Base-by-base conservation (phyloP, 2,113 vertebrate species). In the Empidonax traillii region DNA sequence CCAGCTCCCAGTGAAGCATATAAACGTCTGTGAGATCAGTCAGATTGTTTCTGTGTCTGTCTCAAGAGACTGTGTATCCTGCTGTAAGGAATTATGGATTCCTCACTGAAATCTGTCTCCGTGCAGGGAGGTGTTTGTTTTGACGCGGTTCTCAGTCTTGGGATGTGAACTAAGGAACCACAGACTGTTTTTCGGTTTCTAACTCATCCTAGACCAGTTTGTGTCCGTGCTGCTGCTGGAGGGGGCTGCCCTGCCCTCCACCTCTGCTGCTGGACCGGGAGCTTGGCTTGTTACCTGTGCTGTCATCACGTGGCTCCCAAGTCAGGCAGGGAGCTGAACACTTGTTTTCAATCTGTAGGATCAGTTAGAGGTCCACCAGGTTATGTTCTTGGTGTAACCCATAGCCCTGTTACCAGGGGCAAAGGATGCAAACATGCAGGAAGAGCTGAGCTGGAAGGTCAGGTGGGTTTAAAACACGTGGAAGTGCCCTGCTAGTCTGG, bases 121-220 rank as follows among this genome's bases (percentile, higher is more conserved):
- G 4, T 47, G 63, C 49, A 69, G 68, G 46, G 78, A 74, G 35
- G 65, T 84, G 93, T 90, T 95, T 94, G 80, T 91, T 95, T 95
- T 96, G 84, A 94, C 87, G 16, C 22, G 35, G 51, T 30, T 66
- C 77, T 95, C 89, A 78, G 3, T 67, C 43, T 62, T 58, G 63
- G 58, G 84, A 77, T 73, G 80, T 3, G 2, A 91, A 81, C 33
- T 52, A 81, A 81, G 65, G 53, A 62, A 46, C 25, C 25, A 6
- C 86, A 65, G 67, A 9, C 44, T 56, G 49, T 63, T 24, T 1
- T 69, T 86, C 14, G 15, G 18, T 39, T 95, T 51, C 83, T 62
- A 46, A 46, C n/a, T 62, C 65, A 8, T 58, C n/a, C 71, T 16
- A n/a, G 71, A 37, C 12, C 37, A 24, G 15, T 49, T 23, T 66